phyloP scores from a whole-genome alignment of 2,113 vertebrate genomes.

The Dinomys branickii region DNA sequence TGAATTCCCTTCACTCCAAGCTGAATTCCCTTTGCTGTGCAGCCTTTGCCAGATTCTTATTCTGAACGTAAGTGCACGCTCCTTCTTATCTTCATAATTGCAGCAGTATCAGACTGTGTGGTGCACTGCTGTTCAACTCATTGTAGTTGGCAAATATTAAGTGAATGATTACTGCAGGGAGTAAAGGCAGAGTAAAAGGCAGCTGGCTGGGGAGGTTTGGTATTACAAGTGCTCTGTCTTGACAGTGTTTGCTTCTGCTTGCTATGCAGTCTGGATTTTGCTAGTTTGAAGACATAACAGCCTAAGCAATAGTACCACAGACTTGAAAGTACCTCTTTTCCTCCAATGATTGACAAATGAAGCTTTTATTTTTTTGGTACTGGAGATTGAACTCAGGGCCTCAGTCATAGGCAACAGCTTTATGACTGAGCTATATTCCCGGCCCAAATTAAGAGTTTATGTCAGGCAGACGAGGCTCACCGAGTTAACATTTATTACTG shows the following conservation, averaged over 20 bases:
- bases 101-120: background rate
- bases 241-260: background rate
- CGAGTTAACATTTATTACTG: background rate
- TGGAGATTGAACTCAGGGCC: background rate
- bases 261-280: background rate
- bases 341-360: background rate
- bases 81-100: background rate
- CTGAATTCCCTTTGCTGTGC: background rate
- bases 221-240: background rate
- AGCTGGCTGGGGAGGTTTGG: background rate
- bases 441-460: background rate
- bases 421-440: background rate
- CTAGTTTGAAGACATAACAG: background rate
- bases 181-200: background rate
- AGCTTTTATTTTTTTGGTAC: background rate
- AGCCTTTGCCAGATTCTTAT: background rate
- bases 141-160: background rate
- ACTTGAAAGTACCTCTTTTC: conserved; percentile 20
- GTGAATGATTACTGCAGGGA: background rate
- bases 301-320: background rate
- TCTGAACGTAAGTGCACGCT: background rate
- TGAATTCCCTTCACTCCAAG: background rate
- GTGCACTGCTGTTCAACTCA: background rate
- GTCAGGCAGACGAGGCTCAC: background rate
- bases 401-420: background rate